A percentile compares a stretch with the other conserved stretches of the same genome.
phyloP scores from a whole-genome alignment of 2,113 vertebrate genomes.

The Rostratula benghalensis region DNA sequence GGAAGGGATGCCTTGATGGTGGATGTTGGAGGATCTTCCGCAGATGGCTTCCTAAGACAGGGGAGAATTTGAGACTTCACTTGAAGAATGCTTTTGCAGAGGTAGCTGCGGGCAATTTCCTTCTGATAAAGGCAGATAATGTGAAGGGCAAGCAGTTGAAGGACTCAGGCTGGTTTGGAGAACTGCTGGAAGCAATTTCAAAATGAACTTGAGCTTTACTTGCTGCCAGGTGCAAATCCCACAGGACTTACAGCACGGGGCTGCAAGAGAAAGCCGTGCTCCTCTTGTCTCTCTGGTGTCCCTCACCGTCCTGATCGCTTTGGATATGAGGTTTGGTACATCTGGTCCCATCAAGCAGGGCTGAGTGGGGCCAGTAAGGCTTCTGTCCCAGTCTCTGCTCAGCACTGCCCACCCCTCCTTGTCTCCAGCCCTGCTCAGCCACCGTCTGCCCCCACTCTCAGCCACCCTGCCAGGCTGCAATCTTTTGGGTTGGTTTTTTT shows the following conservation, averaged over 20 bases:
- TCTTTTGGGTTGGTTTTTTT: background rate
- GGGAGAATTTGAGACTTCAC: background rate
- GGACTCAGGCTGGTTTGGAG: background rate
- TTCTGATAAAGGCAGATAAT: background rate
- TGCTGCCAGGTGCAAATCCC: background rate
- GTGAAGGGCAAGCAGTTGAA: background rate
- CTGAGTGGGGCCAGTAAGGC: background rate
- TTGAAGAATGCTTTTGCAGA: background rate
- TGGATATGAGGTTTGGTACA: background rate
- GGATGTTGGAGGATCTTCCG: background rate
- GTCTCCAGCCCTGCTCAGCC: background rate
- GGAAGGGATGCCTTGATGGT: background rate
- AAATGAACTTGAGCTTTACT: background rate
- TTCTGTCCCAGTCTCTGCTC: background rate
- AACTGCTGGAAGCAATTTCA: background rate
- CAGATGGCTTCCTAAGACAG: background rate
- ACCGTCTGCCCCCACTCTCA: rapidly evolving
- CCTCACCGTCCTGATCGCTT: rapidly evolving
- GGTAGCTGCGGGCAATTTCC: background rate
- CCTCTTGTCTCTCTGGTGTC: background rate
- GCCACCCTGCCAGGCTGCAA: background rate
- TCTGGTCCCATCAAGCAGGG: background rate
- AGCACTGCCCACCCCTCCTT: background rate
- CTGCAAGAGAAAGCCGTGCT: background rate
- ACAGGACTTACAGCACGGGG: rapidly evolving